Base-by-base conservation (phyloP, 2,888 invertebrate species). In the Pterostichus madidus region DNA sequence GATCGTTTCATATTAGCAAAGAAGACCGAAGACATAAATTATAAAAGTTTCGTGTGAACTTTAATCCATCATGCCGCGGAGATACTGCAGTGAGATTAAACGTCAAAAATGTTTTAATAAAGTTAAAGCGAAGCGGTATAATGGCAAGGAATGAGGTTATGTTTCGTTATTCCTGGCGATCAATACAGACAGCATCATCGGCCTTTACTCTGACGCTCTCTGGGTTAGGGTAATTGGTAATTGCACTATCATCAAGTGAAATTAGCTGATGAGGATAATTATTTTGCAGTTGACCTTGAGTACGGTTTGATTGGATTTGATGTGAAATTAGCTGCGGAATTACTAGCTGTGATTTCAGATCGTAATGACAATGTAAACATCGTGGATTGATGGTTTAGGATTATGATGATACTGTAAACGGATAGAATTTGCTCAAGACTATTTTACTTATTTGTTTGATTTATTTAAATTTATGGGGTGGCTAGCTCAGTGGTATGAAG, bases 31-130 rank as follows among this genome's bases (percentile, higher is more conserved):
- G 77, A 77, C 77, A 56, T 77, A 77, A 77, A 77, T 77, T 77
- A 71, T 77, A 77, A 77, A 77, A 77, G 15, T 56, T 77, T 56
- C 77, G 11, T 59, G 49, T 56, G 32, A 53, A 77, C 53, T 77
- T 77, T 77, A 77, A 77, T 77, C 77, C 77, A 77, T 77, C 77
- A 77, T 39, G 7, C 13, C 71, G 32, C 17, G 56, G 24, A 77
- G 77, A 77, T 77, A 77, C 56, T 56, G 39, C 52, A 17, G n/a
- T 39, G 52, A 75, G 53, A 75, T 75, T 75, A 75, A 75, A 75
- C 53, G 75, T 77, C 77, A 59, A 77, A 73, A 77, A 77, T 56
- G 56, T 49, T 77, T 77, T 56, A 77, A 77, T 77, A 77, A 56
- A 77, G 32, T 77, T 77, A 39, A 15, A 44, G 17, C 39, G 10